Evolutionary conservation across 2,797 vertebrate species (phyloP), one percentile per base, ranked within the genome.

Genomic region (Cygnus olor): DNA sequence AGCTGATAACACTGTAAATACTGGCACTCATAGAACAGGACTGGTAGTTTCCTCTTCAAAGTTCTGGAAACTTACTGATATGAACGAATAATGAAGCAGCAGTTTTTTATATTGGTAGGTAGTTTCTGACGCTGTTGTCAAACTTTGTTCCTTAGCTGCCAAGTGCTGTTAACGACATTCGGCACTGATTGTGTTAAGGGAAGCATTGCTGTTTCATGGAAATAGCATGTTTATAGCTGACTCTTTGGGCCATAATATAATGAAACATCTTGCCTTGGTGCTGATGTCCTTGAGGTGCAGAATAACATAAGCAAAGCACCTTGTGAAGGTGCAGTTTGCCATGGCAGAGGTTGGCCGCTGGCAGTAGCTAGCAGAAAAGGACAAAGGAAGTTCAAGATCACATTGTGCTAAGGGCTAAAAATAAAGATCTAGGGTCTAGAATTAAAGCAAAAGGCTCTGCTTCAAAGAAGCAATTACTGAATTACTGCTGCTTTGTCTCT

Each of bases 1-100:
- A 74, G 83, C 53, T 85, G 88, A 92, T 92, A 78, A 42, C 51
- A 24, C 69, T 58, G 74, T 87, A 90, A 95, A 78, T 85, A 85
- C 57, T 74, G 66, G 5, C 58, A 73, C 77, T 86, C 11, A 34
- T 90, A 61, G 89, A 90, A 30, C 40, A 60, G 77, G 57, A 94
- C 84, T 68, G 40, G 64, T 87, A 15, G 71, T 57, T 95, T 95
- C 79, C 78, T 85, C 32, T 40, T 76, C 58, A 44, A 54, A 61
- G 34, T 72, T 83, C 74, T 90, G 57, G 61, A 71, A 89, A 63
- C 42, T 68, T 74, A 71, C 10, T 74, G 91, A 32, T 87, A 34
- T 2, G 51, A 72, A 21, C 9, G 87, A 61, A 78, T 65, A 78
- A 74, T 79, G 70, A 66, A 76, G 77, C 6, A 82, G 68, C 70